These are phyloP conservation scores for Alcis repandata DNA, from an alignment of 2,888 invertebrate species.

Conservation along the genomic window DNA sequence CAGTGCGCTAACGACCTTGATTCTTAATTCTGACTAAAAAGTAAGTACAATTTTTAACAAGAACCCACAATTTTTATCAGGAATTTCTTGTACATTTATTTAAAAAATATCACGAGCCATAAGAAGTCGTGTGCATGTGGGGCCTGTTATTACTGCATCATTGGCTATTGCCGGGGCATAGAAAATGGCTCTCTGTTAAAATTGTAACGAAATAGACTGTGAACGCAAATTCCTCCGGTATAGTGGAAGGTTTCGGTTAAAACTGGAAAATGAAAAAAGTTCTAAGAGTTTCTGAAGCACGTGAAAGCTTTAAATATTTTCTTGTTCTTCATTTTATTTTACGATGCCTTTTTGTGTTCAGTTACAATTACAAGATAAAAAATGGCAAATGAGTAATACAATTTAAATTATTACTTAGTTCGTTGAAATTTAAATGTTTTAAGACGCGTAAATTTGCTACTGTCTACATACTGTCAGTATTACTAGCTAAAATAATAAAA, in stretches of 20 bases:
- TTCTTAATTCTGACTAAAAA: too few species aligned
- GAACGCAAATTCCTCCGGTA: neutral
- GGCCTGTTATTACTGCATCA: conserved; percentile 40
- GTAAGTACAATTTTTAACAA: too few species aligned
- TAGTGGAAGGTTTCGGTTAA: conserved; percentile 4
- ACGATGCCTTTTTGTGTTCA: neutral
- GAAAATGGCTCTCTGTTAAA: conserved; percentile 15
- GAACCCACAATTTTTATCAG: too few species aligned
- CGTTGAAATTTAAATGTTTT: neutral
- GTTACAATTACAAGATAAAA: too few species aligned
- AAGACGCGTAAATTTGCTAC: too few species aligned
- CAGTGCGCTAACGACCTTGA: too few species aligned
- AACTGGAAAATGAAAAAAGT: conserved; percentile 20
- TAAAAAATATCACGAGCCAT: conserved; percentile 8
- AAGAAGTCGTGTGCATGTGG: conserved; percentile 33
- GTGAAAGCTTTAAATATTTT: conserved; percentile 9
- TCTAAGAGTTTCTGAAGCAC: conserved; percentile 5
- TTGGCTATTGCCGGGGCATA: conserved; percentile 32
- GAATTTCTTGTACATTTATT: neutral
- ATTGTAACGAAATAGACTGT: conserved; percentile 19
- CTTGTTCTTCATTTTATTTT: neutral
- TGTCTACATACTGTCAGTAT: too few species aligned
- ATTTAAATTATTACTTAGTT: neutral
- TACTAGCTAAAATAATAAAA: too few species aligned
- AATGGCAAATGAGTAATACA: neutral